A percentile compares a stretch with the other conserved stretches of the same genome.
phyloP scores from a whole-genome alignment of 2,113 vertebrate genomes.

The Gadus macrocephalus region DNA sequence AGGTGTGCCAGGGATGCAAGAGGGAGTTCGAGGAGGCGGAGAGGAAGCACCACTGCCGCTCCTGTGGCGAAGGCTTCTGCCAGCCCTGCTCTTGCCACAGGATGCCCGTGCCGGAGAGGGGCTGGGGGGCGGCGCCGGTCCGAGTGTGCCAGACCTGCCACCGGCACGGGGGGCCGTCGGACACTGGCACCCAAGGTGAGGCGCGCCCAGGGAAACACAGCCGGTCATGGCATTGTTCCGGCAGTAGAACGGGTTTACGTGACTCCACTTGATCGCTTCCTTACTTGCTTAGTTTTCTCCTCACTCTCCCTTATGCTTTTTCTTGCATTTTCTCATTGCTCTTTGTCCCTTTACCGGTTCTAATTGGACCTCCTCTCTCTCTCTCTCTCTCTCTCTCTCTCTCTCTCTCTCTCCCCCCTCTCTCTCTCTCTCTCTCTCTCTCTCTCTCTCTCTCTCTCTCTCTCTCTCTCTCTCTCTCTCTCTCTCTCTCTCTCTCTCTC shows the following conservation, averaged over 20 bases:
- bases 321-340: no score
- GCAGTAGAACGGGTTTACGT: no score
- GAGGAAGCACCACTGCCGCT: slow-evolving; percentile 79
- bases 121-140: slow-evolving; percentile 75
- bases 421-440: neutral
- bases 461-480: neutral
- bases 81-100: slow-evolving; percentile 74
- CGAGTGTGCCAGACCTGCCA: slow-evolving; percentile 75
- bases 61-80: slow-evolving; percentile 80
- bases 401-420: no score
- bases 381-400: no score
- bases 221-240: no score
- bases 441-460: neutral
- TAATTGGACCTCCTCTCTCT: no score
- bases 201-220: neutral
- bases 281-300: no score
- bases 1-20: slow-evolving; percentile 74
- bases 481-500: neutral
- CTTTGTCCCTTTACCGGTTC: no score
- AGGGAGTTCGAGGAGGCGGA: slow-evolving; percentile 70
- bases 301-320: no score
- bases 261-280: no score
- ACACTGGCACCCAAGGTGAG: slow-evolving; percentile 59
- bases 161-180: slow-evolving; percentile 55
- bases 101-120: slow-evolving; percentile 77